These are phyloP conservation scores for Trachemys scripta DNA, from an alignment of 2,113 vertebrate species.

Conservation along the genomic window DNA sequence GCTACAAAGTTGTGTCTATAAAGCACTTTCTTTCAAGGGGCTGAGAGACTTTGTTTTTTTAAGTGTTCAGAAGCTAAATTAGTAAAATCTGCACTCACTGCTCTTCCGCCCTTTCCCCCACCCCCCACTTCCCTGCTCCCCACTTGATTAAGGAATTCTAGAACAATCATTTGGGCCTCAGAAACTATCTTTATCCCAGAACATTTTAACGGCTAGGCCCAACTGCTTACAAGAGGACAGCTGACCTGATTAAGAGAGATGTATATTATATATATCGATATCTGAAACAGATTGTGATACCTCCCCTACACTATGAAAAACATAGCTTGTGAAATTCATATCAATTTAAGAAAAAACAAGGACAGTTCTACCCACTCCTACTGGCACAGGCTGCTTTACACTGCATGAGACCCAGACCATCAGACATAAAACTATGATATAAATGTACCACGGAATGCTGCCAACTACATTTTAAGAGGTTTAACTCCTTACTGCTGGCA, in stretches of 20 bases:
- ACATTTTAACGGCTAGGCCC: background rate
- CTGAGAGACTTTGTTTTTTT: background rate
- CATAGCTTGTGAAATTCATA: no score
- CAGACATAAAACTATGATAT: background rate
- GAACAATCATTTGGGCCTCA: background rate
- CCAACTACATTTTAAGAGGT: background rate
- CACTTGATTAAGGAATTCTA: background rate
- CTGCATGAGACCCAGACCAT: background rate
- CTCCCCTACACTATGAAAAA: no score
- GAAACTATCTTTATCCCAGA: background rate
- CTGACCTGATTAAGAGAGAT: background rate
- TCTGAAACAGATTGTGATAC: background rate
- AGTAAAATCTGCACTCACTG: background rate
- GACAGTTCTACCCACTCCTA: background rate
- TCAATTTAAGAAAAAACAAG: background rate
- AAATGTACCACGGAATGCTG: background rate
- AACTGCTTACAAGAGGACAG: background rate
- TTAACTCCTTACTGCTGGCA: background rate
- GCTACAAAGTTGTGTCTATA: background rate
- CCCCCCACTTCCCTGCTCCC: background rate
- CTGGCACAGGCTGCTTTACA: background rate
- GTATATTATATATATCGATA: background rate
- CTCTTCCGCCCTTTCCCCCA: background rate
- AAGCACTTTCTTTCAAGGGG: background rate
- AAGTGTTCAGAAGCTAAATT: background rate